These are phyloP conservation scores for Bombus confusus DNA, from an alignment of 1,140 invertebrate species.

Conservation along the genomic window DNA sequence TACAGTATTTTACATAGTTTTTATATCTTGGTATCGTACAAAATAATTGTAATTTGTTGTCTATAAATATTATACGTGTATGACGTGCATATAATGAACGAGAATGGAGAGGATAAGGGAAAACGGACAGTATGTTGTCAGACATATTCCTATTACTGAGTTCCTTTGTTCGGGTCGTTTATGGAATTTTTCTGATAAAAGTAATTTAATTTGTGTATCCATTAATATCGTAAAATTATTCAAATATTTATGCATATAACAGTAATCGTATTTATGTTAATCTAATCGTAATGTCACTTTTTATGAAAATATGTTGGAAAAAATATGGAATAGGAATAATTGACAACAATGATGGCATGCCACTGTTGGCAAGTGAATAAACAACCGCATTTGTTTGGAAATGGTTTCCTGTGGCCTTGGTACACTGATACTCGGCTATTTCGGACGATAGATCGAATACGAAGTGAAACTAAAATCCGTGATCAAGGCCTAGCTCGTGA, in stretches of 20 bases:
- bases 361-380: constrained; percentile 36
- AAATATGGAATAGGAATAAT: constrained; percentile 45
- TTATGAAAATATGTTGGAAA: not conserved
- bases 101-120: not conserved
- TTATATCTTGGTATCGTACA: not conserved
- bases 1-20: no score
- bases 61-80: no score
- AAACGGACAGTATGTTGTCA: not conserved
- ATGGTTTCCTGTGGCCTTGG: constrained; percentile 77
- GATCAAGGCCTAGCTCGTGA: constrained; percentile 40
- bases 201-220: not conserved
- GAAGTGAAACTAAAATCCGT: constrained; percentile 43
- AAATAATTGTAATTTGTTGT: not conserved
- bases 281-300: not conserved
- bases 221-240: not conserved
- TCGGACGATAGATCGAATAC: constrained; percentile 61
- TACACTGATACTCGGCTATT: constrained; percentile 67
- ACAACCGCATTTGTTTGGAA: constrained; percentile 73
- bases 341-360: constrained; percentile 28
- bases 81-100: no score
- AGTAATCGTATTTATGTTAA: not conserved
- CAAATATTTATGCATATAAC: not conserved
- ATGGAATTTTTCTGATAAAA: not conserved
- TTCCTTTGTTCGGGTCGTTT: no score
- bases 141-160: not conserved